Evolutionary conservation across 2,113 vertebrate genomes (phyloP).

Genomic region (Pelobates fuscus): DNA sequence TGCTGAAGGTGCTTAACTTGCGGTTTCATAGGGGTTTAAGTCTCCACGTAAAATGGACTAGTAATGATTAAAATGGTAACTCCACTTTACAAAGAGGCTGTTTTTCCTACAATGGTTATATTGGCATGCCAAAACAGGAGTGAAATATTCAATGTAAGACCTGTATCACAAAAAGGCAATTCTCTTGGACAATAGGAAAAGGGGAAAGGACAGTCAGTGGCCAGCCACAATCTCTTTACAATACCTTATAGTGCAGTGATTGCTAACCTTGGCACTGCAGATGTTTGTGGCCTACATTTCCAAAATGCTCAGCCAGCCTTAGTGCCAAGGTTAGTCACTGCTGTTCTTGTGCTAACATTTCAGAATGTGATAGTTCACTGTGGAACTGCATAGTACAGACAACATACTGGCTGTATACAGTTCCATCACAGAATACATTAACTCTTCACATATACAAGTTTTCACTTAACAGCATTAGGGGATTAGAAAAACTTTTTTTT

Average conservation of each 20-base stretch:
- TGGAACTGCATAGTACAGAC: too few relatives aligned
- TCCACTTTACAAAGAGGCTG: slow-evolving; percentile 5
- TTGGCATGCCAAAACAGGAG: slow-evolving; percentile 53
- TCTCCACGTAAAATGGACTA: slow-evolving; percentile 47
- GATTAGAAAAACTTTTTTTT: slow-evolving; percentile 48
- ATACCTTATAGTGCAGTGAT: slow-evolving; percentile 62
- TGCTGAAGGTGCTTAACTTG: slow-evolving; percentile 40
- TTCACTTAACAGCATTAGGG: slow-evolving; percentile 68
- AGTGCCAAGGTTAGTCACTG: too few relatives aligned
- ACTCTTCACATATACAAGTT: slow-evolving; percentile 75
- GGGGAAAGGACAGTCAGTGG: slow-evolving; percentile 65
- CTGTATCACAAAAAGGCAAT: slow-evolving; percentile 56
- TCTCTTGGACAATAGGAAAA: slow-evolving; percentile 51
- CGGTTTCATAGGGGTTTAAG: slow-evolving; percentile 2
- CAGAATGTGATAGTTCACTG: background rate
- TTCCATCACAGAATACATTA: slow-evolving; percentile 16
- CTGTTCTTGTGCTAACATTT: background rate
- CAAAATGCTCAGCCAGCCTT: too few relatives aligned
- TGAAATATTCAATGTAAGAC: slow-evolving; percentile 54
- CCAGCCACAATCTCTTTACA: slow-evolving; percentile 80
- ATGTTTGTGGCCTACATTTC: too few relatives aligned
- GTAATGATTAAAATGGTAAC: slow-evolving; percentile 50
- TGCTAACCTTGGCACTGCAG: too few relatives aligned
- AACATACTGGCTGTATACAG: too few relatives aligned
- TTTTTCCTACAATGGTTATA: slow-evolving; percentile 9